These are phyloP conservation scores for Accipiter virgatus DNA, from an alignment of 2,113 vertebrate genomes.

Conservation along the genomic window DNA sequence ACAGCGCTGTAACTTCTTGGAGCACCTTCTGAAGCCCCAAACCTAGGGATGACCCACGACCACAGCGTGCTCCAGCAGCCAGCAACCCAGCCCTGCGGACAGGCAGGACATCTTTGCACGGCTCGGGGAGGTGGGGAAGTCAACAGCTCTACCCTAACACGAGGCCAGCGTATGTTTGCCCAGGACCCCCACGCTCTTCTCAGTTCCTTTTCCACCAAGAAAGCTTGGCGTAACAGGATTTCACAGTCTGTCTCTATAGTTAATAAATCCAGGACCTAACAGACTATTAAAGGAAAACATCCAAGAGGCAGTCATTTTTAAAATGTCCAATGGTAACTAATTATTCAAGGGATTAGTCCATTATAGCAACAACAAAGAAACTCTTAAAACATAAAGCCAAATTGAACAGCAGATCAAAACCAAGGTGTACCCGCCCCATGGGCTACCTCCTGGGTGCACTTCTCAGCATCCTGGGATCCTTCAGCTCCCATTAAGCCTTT, in stretches of 20 bases:
- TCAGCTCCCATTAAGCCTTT: background rate
- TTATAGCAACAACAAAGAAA: constrained; percentile 42
- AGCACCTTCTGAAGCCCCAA: background rate
- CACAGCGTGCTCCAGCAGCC: fast-evolving
- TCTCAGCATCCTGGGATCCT: fast-evolving
- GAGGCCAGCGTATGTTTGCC: background rate
- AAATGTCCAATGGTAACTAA: constrained; percentile 23
- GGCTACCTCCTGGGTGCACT: background rate
- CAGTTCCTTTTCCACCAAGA: background rate
- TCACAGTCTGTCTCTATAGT: constrained; percentile 45
- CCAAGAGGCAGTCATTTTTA: constrained; percentile 42
- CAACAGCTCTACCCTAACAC: background rate
- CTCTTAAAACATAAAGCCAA: constrained; percentile 34
- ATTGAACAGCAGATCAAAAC: background rate
- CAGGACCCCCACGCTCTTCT: background rate
- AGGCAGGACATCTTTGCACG: background rate
- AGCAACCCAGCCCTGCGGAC: background rate
- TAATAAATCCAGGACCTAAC: constrained; percentile 56
- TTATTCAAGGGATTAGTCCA: constrained; percentile 45
- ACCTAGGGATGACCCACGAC: background rate
- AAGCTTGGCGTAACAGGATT: constrained; percentile 1
- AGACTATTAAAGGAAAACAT: constrained; percentile 38
- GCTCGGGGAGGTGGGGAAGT: background rate
- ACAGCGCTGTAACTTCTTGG: background rate
- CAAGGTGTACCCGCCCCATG: background rate